Evolutionary conservation across 2,888 invertebrate genomes (phyloP), one percentile per base, ranked within the genome.

Genomic region (Eupithecia tripunctaria): DNA sequence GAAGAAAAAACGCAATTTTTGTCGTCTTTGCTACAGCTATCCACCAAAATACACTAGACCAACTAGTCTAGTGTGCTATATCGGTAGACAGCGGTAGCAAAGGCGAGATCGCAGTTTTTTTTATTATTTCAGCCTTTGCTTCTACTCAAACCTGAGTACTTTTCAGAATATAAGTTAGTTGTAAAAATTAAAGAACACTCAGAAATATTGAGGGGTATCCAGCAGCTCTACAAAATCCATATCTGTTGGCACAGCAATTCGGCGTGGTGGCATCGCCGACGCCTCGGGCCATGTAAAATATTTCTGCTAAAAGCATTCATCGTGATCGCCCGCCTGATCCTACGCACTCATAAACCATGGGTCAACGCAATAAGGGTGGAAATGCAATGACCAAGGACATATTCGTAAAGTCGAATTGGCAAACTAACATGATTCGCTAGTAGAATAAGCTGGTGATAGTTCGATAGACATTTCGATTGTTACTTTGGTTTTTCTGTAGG

Each of bases 221-320:
- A 84, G 71, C 89, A 79, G 73, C 91, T 90, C 88, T 80, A 80
- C 82, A 79, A 81, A 80, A 84, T 89, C 85, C 86, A 78, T 82
- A 88, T 85, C 85, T 91, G 92, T 93, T 93, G 93, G 93, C 93
- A 93, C 92, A 90, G 88, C 91, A 90, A 91, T 92, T 91, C 92
- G 85, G 90, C 86, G 86, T 84, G 82, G 88, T 87, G 87, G 90
- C 89, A 87, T 86, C 86, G 88, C 85, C 86, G 86, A 72, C 85
- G 92, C 94, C 91, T 85, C 88, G 81, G 92, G 94, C 93, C 82
- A 91, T 93, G 94, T 93, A 93, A 94, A 94, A 94, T 94, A 94
- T 94, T 94, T 94, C 94, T 92, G 91, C 91, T 91, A 91, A 80
- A 91, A 93, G 92, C 94, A 92, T 94, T 93, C 94, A 93, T 93